These are phyloP conservation scores for Chelonoidis abingdonii DNA, from an alignment of 2,113 vertebrate species.

Conservation along the genomic window DNA sequence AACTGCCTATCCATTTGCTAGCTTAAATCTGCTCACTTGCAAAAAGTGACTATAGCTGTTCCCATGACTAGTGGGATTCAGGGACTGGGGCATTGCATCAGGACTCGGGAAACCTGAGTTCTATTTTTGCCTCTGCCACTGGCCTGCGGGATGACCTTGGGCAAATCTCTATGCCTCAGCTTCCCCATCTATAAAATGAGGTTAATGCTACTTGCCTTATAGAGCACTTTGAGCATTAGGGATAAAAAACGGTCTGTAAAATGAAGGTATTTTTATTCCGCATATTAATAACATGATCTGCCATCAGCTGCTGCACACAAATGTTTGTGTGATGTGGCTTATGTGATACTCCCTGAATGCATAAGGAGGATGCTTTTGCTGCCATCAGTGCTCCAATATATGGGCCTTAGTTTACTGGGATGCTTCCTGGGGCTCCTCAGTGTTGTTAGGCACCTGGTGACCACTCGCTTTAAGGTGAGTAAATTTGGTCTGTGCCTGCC, in stretches of 20 bases:
- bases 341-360: background rate
- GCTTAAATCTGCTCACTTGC: background rate
- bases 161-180: background rate
- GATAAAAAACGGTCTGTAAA: background rate
- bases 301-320: background rate
- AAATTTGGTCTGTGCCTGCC: too few species aligned
- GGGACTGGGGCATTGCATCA: background rate
- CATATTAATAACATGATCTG: background rate
- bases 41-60: background rate
- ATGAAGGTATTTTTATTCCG: background rate
- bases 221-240: background rate
- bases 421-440: too few species aligned
- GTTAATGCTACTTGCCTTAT: background rate
- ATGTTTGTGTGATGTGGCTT: background rate
- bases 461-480: too few species aligned
- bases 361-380: background rate
- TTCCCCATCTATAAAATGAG: background rate
- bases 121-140: background rate
- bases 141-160: background rate
- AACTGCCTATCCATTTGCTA: background rate
- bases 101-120: background rate
- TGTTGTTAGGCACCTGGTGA: too few species aligned
- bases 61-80: background rate
- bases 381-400: constrained; percentile 5
- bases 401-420: background rate